Evolutionary conservation across 92 coral and sea anemone genomes (phyloP).

Genomic region (Meandrina meandrites): DNA sequence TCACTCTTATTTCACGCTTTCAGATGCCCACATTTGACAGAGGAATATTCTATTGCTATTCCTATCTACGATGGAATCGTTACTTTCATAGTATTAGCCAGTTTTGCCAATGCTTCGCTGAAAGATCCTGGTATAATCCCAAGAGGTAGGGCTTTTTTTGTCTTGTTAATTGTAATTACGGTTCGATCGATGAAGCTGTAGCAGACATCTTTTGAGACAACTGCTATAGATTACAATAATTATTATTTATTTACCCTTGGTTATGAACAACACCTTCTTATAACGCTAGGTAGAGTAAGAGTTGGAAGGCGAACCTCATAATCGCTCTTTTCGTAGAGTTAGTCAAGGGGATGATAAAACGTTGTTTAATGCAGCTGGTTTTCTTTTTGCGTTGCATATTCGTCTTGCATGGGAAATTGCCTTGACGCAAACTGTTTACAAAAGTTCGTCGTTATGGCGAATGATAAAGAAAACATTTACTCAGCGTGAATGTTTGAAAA

Average conservation of each 20-base stretch:
- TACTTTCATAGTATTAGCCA: conserved; percentile 85
- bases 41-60: conserved; percentile 71
- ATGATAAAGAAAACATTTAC: conserved; percentile 6
- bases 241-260: background rate
- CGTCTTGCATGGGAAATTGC: background rate
- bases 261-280: background rate
- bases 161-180: background rate
- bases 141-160: conserved; percentile 66
- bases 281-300: background rate
- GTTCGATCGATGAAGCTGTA: background rate
- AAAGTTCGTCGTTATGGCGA: background rate
- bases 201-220: background rate
- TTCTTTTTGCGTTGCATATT: background rate
- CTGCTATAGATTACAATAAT: background rate
- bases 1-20: conserved; percentile 36
- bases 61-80: conserved; percentile 90
- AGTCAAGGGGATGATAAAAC: background rate
- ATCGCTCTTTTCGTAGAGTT: background rate
- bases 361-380: conserved; percentile 18
- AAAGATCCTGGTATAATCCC: conserved; percentile 97
- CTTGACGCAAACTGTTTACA: conserved; percentile 12
- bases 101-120: conserved; percentile 92
- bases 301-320: background rate
- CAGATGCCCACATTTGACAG: conserved; percentile 90
- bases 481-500: background rate